Conservation (phyloP, 1,140 invertebrate species). For the Mylabris phalerata region DNA sequence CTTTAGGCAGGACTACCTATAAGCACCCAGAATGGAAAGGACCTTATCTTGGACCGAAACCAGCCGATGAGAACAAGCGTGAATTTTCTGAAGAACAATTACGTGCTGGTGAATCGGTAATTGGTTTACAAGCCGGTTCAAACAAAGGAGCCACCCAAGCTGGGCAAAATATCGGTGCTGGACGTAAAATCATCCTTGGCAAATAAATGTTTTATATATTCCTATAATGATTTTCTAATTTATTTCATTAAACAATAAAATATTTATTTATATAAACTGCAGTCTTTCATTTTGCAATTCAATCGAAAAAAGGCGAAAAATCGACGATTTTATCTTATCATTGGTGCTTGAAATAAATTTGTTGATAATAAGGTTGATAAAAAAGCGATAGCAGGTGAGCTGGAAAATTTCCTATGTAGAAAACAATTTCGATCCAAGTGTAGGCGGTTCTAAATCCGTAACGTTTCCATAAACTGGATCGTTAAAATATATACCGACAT, state of each 20-base stretch:
- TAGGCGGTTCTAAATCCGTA: too few relatives aligned
- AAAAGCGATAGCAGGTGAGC: too few relatives aligned
- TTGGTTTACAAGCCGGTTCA: constrained; percentile 91
- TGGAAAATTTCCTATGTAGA: too few relatives aligned
- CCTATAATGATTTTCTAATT: background rate
- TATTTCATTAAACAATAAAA: background rate
- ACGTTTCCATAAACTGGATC: background rate
- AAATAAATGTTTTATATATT: constrained; percentile 53
- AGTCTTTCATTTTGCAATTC: background rate
- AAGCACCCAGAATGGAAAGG: constrained; percentile 85
- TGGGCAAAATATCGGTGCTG: constrained; percentile 89
- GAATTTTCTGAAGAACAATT: constrained; percentile 89
- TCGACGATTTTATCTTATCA: too few relatives aligned
- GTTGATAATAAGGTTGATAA: too few relatives aligned
- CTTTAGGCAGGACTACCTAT: constrained; percentile 87
- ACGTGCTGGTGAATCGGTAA: constrained; percentile 79
- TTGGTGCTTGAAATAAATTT: too few relatives aligned
- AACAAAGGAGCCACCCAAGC: constrained; percentile 93
- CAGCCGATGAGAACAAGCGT: constrained; percentile 84
- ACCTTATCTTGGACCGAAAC: constrained; percentile 82
- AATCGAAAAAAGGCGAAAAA: too few relatives aligned
- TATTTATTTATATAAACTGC: background rate
- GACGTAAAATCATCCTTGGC: constrained; percentile 79
- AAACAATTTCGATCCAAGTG: too few relatives aligned
- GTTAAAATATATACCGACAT: background rate